Conservation (phyloP, 1,140 invertebrate species). For the Odontomachus brunneus region DNA sequence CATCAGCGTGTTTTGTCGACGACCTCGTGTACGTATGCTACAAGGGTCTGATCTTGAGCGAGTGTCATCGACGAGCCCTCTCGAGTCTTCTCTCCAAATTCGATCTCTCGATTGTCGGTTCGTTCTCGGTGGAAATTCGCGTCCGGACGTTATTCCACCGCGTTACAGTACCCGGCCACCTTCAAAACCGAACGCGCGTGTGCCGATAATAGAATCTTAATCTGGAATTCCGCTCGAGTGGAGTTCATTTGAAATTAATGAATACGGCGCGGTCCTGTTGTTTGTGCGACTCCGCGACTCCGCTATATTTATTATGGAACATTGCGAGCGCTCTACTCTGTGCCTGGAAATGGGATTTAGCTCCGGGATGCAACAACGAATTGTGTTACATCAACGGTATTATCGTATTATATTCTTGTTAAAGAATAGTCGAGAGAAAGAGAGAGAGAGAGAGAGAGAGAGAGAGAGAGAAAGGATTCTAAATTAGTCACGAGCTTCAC, state of each 20-base stretch:
- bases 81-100: no score
- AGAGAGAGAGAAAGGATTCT: not conserved
- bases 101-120: no score
- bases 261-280: not conserved
- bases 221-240: not conserved
- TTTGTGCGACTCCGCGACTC: not conserved
- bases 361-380: conserved; percentile 13
- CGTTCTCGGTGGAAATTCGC: no score
- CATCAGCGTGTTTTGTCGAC: not conserved
- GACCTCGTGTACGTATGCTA: not conserved
- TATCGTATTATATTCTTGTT: not conserved
- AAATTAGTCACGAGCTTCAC: conserved; percentile 28
- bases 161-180: no score
- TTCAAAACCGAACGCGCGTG: no score
- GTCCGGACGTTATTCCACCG: no score
- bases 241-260: not conserved
- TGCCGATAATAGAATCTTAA: no score
- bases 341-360: not conserved
- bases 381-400: conserved; percentile 1
- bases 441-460: no score
- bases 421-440: conserved; percentile 3
- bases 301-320: not conserved
- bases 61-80: not conserved
- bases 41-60: conserved; percentile 2
- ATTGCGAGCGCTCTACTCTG: no score